Evolutionary conservation across 1,140 invertebrate species (phyloP), one percentile per base, ranked within the genome.

Genomic region (Drosophila melanogaster): DNA sequence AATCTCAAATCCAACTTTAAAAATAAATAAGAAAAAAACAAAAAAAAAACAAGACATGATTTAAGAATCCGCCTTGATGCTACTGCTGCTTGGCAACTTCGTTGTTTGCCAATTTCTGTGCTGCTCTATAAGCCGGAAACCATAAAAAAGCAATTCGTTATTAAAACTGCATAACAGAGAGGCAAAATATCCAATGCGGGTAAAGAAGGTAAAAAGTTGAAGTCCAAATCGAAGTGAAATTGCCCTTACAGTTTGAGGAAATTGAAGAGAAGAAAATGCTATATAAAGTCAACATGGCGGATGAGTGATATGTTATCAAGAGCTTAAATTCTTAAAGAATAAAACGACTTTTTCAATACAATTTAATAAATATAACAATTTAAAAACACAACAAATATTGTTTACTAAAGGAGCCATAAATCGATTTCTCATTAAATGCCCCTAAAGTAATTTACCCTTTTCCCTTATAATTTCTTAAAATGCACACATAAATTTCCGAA

Each of bases 81-180:
- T 61, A 22, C 17, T 66, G 43, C 62, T 47, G 62, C 44, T 35
- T 74, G 40, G 75, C 72, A 55, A 66, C 71, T 58, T 62, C 47
- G 65, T 83, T 79, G 61, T 67, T 89, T 87, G 83, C 83, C 75
- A 83, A 79, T 87, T 86, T 87, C 71, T 73, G 53, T 58, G 54
- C 74, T 78, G 78, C 60, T 62, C 78, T 59, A 89, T 79, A 87
- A 87, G 83, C 79, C 84, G 83, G 83, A 87, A 87, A 87, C 84
- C 83, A 87, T 87, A 89, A 87, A 87, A 89, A 89, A 79, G 66
- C 84, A 87, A 87, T 87, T 87, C 76, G 83, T 87, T 87, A 87
- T 87, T 87, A 87, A 87, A 83, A 87, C 79, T 89, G 71, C 84
- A 87, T 69, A 72, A 64, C 83, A 73, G 65, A 64, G 17, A 55